Conservation (phyloP, 2,797 vertebrate species). For the Lagodon rhomboides region DNA sequence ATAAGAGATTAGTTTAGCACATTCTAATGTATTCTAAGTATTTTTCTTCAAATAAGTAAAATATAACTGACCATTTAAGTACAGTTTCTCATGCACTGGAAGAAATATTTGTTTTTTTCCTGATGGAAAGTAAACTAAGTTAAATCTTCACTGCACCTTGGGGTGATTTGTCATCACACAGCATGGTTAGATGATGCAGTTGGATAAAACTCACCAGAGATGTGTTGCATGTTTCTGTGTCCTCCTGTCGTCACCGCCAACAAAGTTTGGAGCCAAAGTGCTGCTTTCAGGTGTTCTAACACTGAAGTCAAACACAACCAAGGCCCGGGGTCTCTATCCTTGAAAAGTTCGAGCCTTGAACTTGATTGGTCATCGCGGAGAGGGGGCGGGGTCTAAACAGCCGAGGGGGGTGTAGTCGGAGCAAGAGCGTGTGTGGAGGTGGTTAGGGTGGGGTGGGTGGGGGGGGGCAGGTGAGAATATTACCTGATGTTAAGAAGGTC, state of each 20-base stretch:
- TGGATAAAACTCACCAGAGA: constrained; percentile 64
- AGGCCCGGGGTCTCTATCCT: constrained; percentile 20
- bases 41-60: neutral
- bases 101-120: neutral
- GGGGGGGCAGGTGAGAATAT: constrained; percentile 40
- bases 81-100: neutral
- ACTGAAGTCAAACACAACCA: constrained; percentile 7
- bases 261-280: constrained; percentile 17
- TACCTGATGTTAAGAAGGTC: constrained; percentile 22
- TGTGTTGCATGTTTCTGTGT: constrained; percentile 57
- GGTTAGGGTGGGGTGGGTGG: neutral
- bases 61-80: neutral
- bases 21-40: neutral
- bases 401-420: constrained; percentile 4
- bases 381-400: constrained; percentile 54
- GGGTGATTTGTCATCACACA: neutral
- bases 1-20: neutral
- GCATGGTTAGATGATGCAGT: neutral
- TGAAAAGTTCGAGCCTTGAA: constrained; percentile 50
- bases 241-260: constrained; percentile 5
- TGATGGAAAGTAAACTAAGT: neutral
- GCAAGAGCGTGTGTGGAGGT: too few relatives aligned
- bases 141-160: neutral
- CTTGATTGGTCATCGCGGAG: constrained; percentile 71
- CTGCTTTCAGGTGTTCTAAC: constrained; percentile 35